Evolutionary conservation across 2,113 vertebrate species (phyloP), one percentile per base, ranked within the genome.

Genomic region (Macheiramphus alcinus): DNA sequence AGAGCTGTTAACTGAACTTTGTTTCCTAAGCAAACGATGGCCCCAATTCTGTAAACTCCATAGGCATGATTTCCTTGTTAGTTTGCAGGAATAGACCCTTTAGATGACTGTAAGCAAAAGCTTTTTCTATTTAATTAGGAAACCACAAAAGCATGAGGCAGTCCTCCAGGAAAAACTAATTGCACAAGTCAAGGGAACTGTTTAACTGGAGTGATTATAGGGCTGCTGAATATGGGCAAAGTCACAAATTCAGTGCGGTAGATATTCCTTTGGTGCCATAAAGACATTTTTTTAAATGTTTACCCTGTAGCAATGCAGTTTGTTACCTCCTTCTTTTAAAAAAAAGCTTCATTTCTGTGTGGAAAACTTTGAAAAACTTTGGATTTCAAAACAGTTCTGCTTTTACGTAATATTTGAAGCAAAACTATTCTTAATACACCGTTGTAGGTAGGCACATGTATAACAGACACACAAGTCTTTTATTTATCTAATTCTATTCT

Each of bases 81-180:
- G 52, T 79, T 91, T 79, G 36, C 73, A 89, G 61, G n/a, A 94
- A 68, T 11, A 87, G 32, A 68, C 11, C 42, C 65, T 73, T 94
- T 73, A 93, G 32, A 95, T n/a, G 79, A 62, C 25, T 81, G 61
- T 32, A 87, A 95, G 38, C 13, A 94, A 85, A 94, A 73, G 25
- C 27, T 85, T 85, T 96, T 89, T 45, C 66, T 58, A 5, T 71
- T 62, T 96, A 87, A 93, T 89, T 92, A 91, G 61, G 43, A 85
- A 87, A 26, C 58, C 50, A 75, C 40, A 85, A 80, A 88, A 80
- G 50, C 29, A 86, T 25, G 38, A 93, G 58, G 36, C 52, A 93
- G 52, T 86, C 61, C 73, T 92, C 80, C 84, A 93, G 91, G 66
- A 93, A 82, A 95, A 87, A 68, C 14, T 85, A 90, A 95, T 66